A percentile compares a stretch with the other conserved stretches of the same genome.
Conservation (phyloP, 2,113 vertebrate species). For the Anser cygnoides region DNA sequence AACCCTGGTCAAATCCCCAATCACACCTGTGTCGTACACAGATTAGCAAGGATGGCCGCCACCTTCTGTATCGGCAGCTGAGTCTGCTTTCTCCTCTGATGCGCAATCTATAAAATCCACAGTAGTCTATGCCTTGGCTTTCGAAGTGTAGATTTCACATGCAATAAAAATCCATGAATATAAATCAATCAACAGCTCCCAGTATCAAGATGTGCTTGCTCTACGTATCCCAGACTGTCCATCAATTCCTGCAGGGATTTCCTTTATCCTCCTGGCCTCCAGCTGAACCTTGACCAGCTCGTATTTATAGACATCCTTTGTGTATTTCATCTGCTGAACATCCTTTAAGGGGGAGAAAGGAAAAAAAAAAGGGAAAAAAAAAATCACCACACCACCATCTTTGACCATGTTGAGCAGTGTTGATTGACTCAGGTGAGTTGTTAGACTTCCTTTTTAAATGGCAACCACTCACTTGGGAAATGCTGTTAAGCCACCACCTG, state of each 20-base stretch:
- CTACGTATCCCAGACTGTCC: not conserved
- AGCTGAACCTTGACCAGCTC: not conserved
- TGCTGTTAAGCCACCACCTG: rapidly evolving
- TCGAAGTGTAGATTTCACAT: not conserved
- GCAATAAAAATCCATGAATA: not conserved
- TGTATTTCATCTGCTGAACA: not conserved
- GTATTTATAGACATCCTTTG: rapidly evolving
- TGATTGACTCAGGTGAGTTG: not conserved
- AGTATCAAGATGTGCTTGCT: rapidly evolving
- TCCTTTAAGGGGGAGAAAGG: not conserved
- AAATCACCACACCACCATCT: not conserved
- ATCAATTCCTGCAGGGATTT: not conserved
- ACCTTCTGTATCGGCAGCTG: not conserved
- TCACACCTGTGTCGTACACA: not conserved
- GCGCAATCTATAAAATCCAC: not conserved
- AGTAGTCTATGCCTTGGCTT: not conserved
- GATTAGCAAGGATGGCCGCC: not conserved
- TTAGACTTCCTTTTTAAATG: not conserved
- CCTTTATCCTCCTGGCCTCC: not conserved
- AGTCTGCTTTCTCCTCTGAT: not conserved
- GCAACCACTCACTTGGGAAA: not conserved
- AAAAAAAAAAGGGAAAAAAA: not conserved
- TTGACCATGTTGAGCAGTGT: rapidly evolving
- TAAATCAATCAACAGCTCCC: not conserved
- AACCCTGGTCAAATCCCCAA: not conserved